phyloP scores from a whole-genome alignment of 2,113 vertebrate species.

The Spheniscus mendiculus region DNA sequence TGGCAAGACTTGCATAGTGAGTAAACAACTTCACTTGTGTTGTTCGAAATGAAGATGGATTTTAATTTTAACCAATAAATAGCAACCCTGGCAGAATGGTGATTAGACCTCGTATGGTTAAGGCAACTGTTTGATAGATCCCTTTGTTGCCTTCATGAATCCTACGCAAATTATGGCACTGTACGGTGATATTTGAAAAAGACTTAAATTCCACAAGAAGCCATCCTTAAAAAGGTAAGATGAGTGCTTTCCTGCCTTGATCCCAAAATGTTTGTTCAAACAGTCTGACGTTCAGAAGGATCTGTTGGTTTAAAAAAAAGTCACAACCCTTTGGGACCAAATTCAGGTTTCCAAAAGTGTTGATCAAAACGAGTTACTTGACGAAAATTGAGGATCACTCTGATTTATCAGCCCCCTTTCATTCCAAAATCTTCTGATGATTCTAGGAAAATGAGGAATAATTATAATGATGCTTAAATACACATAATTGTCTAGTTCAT shows the following conservation, averaged over 20 bases:
- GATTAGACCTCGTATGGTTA: neutral
- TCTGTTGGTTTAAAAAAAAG: neutral
- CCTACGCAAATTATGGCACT: accelerated
- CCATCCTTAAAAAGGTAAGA: neutral
- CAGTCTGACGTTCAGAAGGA: neutral
- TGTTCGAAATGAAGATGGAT: neutral
- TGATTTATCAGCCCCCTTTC: neutral
- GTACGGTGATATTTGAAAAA: neutral
- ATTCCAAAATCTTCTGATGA: neutral
- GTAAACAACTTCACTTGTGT: neutral
- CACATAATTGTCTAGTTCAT: neutral
- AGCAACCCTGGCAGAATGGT: neutral
- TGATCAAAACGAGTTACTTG: neutral
- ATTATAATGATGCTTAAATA: neutral
- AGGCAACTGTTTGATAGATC: neutral
- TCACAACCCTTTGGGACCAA: neutral
- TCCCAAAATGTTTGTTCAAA: neutral
- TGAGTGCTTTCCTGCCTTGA: neutral
- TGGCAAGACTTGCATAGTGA: neutral
- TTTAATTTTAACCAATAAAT: neutral
- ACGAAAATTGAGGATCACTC: neutral
- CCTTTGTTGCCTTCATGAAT: neutral
- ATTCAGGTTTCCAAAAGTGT: neutral
- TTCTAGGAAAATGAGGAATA: neutral
- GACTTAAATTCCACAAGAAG: neutral